phyloP scores from a whole-genome alignment of 2,113 vertebrate species.

The Plectropomus leopardus region DNA sequence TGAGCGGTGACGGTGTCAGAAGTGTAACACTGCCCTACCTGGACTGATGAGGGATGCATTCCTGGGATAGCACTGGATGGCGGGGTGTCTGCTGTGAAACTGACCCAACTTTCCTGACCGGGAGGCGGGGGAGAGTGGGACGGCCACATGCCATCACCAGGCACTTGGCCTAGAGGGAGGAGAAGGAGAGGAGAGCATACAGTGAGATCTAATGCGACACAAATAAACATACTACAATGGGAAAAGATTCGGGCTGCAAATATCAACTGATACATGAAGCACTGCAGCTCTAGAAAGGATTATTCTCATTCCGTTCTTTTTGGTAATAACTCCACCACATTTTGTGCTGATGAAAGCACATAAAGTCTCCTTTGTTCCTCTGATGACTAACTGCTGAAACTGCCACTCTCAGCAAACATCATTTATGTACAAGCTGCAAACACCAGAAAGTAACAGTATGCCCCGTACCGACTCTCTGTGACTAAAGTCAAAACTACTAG shows the following conservation, averaged over 20 bases:
- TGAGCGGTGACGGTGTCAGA: neutral
- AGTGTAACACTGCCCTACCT: slow-evolving; percentile 83
- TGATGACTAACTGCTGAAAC: slow-evolving; percentile 25
- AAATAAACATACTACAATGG: neutral
- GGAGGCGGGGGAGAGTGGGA: slow-evolving; percentile 94
- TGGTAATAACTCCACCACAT: neutral
- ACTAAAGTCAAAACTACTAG: too few species aligned
- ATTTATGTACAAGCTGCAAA: neutral
- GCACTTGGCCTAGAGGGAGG: slow-evolving; percentile 70
- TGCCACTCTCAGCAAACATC: slow-evolving; percentile 17
- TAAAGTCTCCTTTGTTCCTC: slow-evolving; percentile 6
- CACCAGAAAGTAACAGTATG: slow-evolving; percentile 29
- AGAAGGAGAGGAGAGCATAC: neutral
- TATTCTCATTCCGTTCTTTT: neutral
- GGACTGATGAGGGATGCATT: slow-evolving; percentile 97
- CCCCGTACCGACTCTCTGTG: neutral
- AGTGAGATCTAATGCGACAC: neutral
- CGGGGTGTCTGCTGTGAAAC: slow-evolving; percentile 97
- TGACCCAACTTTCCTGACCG: slow-evolving; percentile 99
- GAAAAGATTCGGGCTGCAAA: neutral
- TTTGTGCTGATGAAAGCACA: slow-evolving; percentile 4
- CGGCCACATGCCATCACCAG: slow-evolving; percentile 93
- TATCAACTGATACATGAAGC: neutral
- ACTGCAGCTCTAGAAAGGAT: neutral
- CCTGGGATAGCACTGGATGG: slow-evolving; percentile 95